phyloP scores from a whole-genome alignment of 2,888 invertebrate species.

The Thalpophila matura region DNA sequence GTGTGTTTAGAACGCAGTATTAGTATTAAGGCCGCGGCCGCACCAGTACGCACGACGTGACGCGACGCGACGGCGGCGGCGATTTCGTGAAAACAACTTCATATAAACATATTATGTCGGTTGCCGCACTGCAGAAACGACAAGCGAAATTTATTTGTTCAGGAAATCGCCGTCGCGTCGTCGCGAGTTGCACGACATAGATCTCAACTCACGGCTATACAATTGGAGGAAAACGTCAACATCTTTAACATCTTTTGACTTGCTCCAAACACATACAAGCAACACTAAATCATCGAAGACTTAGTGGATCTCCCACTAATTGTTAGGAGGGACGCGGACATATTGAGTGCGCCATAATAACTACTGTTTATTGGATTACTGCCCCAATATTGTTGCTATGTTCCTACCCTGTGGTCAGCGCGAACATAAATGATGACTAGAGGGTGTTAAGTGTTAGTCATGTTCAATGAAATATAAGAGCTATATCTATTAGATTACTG shows the following conservation, averaged over 20 bases:
- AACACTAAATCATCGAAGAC: slow-evolving; percentile 70
- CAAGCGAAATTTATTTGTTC: no score
- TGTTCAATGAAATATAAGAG: slow-evolving; percentile 9
- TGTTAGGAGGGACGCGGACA: slow-evolving; percentile 59
- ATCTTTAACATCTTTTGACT: slow-evolving; percentile 8
- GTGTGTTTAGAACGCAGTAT: no score
- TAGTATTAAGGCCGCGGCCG: no score
- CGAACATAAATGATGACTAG: slow-evolving; percentile 11
- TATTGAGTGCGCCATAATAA: slow-evolving; percentile 53
- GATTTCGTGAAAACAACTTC: no score
- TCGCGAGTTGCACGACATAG: no score
- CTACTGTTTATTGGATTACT: slow-evolving; percentile 50
- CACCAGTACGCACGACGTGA: no score
- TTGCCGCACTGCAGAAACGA: no score
- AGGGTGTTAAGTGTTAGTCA: background rate
- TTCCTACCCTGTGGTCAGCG: slow-evolving; percentile 8
- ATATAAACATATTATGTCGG: no score
- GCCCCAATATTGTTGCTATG: slow-evolving; percentile 40
- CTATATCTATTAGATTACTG: slow-evolving; percentile 6
- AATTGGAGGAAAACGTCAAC: no score
- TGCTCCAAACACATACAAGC: slow-evolving; percentile 29
- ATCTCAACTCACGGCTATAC: no score
- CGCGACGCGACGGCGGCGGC: no score
- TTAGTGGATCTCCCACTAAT: slow-evolving; percentile 69
- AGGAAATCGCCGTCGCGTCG: no score